phyloP scores from a whole-genome alignment of 2,797 vertebrate species.

The Podarcis siculus region DNA sequence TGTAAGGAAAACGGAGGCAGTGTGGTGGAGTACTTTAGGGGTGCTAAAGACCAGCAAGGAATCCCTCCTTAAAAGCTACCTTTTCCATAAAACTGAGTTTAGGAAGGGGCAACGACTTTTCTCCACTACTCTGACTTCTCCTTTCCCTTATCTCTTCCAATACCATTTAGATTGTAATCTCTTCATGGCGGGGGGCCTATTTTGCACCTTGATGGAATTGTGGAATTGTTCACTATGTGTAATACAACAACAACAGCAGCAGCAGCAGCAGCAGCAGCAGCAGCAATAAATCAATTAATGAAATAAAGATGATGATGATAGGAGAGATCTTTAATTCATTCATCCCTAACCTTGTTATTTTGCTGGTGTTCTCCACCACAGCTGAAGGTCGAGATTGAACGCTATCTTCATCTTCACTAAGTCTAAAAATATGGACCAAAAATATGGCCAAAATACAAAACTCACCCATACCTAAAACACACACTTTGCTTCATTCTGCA shows the following conservation, averaged over 20 bases:
- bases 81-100: no score
- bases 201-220: background rate
- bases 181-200: background rate
- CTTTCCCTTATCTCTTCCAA: background rate
- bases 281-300: no score
- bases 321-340: background rate
- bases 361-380: background rate
- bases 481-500: background rate
- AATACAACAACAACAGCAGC: fast-evolving
- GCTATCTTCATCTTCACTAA: background rate
- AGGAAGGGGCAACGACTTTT: no score
- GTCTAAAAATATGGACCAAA: background rate
- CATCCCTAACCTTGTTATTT: no score
- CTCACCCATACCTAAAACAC: background rate
- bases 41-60: background rate
- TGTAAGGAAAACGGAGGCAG: background rate
- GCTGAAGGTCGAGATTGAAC: background rate
- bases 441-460: no score
- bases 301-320: background rate
- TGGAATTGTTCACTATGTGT: background rate
- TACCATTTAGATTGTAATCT: background rate
- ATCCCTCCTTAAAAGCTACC: no score
- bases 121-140: background rate
- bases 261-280: no score
- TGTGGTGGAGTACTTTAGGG: background rate